Percentiles rank a stretch among this genome's conserved stretches.
Evolutionary conservation across 2,797 vertebrate genomes (phyloP).

Genomic region (Serranus cabrilla): DNA sequence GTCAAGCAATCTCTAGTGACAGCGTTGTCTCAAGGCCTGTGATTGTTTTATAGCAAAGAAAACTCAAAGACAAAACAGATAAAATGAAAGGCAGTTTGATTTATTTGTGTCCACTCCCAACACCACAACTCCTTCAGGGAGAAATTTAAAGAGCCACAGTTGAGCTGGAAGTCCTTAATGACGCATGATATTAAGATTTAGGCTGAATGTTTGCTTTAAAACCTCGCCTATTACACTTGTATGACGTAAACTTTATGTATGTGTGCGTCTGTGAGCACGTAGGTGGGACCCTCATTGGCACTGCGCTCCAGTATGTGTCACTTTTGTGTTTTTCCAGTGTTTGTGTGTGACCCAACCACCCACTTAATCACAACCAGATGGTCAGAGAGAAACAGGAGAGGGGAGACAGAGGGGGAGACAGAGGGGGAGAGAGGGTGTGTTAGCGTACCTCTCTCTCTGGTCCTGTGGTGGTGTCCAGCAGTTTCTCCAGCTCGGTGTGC

Average conservation of each 20-base stretch:
- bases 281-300: conserved; percentile 58
- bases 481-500: conserved; percentile 93
- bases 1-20: neutral
- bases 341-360: conserved; percentile 42
- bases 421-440: neutral
- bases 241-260: neutral
- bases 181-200: neutral
- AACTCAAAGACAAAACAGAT: neutral
- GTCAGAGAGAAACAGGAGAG: conserved; percentile 4
- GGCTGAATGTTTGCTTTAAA: neutral
- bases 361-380: conserved; percentile 77
- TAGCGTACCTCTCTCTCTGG: conserved; percentile 88
- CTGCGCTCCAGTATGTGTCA: conserved; percentile 64
- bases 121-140: neutral
- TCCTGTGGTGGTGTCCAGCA: conserved; percentile 87
- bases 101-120: neutral
- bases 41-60: neutral
- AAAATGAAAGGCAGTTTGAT: neutral
- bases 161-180: neutral
- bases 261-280: conserved; percentile 7
- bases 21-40: neutral
- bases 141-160: neutral
- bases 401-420: conserved; percentile 1
- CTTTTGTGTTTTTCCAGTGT: conserved; percentile 60
- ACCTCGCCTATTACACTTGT: neutral